A percentile compares a stretch with the other conserved stretches of the same genome.
Conservation (phyloP, 2,113 vertebrate species). For the Mohoua ochrocephala region DNA sequence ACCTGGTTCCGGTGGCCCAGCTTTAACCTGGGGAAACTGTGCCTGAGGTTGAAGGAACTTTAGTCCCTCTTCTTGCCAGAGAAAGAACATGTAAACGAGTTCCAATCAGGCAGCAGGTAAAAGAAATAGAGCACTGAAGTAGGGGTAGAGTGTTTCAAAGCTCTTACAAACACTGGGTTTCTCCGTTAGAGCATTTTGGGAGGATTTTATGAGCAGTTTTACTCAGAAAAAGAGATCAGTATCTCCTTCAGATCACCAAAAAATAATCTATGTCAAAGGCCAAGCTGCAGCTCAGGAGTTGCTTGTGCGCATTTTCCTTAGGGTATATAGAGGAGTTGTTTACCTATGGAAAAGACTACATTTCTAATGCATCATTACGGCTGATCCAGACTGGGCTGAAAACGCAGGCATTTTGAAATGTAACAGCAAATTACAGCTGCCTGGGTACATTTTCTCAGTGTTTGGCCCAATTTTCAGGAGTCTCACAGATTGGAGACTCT, state of each 20-base stretch:
- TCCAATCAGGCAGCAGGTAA: neutral
- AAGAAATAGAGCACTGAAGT: neutral
- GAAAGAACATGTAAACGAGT: neutral
- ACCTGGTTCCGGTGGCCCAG: neutral
- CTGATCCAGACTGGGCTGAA: neutral
- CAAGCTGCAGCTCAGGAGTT: neutral
- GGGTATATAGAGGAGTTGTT: neutral
- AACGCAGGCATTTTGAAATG: neutral
- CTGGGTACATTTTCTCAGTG: neutral
- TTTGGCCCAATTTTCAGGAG: neutral
- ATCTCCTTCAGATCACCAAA: neutral
- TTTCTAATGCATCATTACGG: neutral
- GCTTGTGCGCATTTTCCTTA: neutral
- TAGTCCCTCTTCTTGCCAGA: neutral
- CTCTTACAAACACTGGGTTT: neutral
- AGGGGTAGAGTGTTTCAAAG: neutral
- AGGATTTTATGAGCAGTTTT: neutral
- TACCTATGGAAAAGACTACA: neutral
- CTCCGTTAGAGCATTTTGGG: neutral
- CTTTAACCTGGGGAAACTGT: neutral
- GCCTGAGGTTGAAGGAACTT: neutral
- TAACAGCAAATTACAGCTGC: neutral
- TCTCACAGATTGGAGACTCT: neutral
- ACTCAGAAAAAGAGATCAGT: neutral
- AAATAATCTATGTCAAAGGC: neutral